A percentile compares a stretch with the other conserved stretches of the same genome.
Evolutionary conservation across 2,888 invertebrate species (phyloP).

Genomic region (Napeogenes sylphis): DNA sequence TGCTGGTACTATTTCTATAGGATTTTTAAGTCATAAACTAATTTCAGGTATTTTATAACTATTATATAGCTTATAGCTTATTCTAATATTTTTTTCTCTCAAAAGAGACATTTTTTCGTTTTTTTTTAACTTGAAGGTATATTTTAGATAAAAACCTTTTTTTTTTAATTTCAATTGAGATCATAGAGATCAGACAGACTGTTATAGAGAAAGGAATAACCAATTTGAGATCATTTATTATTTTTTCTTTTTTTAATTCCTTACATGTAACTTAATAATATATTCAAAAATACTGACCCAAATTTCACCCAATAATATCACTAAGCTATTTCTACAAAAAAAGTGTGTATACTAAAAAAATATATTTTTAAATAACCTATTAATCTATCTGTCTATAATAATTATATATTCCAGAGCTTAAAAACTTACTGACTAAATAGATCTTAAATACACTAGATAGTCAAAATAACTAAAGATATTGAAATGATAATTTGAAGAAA

Average conservation of each 20-base stretch:
- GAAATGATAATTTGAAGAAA: no score
- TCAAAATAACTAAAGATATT: no score
- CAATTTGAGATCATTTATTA: conserved; percentile 63
- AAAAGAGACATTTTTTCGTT: neutral
- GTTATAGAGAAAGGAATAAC: conserved; percentile 29
- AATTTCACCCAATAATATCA: conserved; percentile 36
- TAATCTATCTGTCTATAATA: no score
- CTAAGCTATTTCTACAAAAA: conserved; percentile 1
- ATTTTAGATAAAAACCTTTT: conserved; percentile 1
- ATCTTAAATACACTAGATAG: no score
- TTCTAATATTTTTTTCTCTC: conserved; percentile 3
- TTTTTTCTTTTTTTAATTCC: conserved; percentile 22
- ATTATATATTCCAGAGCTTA: conserved; percentile 7
- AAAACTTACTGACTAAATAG: no score
- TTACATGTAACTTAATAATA: conserved; percentile 38
- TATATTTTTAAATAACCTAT: conserved; percentile 5
- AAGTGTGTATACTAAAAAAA: conserved; percentile 14
- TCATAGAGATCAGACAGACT: conserved; percentile 16
- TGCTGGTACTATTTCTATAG: conserved; percentile 37
- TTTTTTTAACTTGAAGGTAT: neutral
- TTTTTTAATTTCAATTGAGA: conserved; percentile 27
- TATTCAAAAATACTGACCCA: conserved; percentile 67
- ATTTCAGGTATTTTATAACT: conserved; percentile 3
- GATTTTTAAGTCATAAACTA: conserved; percentile 13
- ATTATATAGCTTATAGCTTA: neutral